Conservation (phyloP, 2,888 invertebrate genomes). For the Zelleria hepariella region DNA sequence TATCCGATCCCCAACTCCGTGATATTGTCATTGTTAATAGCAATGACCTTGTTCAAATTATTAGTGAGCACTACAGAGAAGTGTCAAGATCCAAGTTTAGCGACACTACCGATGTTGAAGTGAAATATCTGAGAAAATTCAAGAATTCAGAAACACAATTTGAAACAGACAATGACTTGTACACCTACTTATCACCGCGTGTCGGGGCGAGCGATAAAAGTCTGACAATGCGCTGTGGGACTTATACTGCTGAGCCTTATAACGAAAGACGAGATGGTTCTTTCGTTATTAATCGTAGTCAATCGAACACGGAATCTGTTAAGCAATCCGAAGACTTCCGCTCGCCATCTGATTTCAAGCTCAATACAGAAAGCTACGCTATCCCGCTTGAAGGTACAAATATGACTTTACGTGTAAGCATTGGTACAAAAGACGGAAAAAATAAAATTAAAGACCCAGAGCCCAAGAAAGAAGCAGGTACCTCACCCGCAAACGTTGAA, state of each 20-base stretch:
- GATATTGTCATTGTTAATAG: slow-evolving; percentile 46
- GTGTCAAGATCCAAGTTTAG: slow-evolving; percentile 14
- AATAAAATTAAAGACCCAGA: neutral
- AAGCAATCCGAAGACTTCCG: neutral
- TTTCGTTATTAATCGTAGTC: no score
- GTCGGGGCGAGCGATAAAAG: slow-evolving; percentile 8
- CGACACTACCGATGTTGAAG: neutral
- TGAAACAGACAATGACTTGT: neutral
- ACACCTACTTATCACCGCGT: neutral
- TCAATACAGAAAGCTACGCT: slow-evolving; percentile 29
- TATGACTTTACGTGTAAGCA: slow-evolving; percentile 47
- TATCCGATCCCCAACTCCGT: slow-evolving; percentile 47
- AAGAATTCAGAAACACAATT: slow-evolving; percentile 7
- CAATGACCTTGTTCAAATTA: slow-evolving; percentile 31
- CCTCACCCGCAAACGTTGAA: neutral
- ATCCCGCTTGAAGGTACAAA: slow-evolving; percentile 60
- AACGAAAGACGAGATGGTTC: neutral
- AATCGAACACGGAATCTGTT: neutral
- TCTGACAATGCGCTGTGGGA: neutral
- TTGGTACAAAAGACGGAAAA: slow-evolving; percentile 20
- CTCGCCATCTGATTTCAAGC: neutral
- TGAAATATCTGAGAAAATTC: neutral
- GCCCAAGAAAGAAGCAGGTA: neutral
- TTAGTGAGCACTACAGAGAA: slow-evolving; percentile 33
- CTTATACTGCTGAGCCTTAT: neutral